Base-by-base conservation (phyloP, 2,797 vertebrate species). In the Tenualosa thibaudeaui region DNA sequence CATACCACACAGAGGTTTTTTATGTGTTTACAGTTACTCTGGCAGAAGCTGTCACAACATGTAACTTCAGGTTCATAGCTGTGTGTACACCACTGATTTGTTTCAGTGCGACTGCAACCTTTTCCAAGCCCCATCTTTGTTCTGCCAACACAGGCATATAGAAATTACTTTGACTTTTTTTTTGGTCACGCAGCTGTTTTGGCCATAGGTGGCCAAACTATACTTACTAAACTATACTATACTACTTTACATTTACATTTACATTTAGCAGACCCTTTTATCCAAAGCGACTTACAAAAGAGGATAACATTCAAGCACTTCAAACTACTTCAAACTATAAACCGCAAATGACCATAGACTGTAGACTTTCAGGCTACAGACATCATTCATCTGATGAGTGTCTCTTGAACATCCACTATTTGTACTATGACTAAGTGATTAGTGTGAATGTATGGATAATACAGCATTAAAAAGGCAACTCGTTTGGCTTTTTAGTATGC, bases 41-140 rank as follows among this genome's bases (percentile, higher is more conserved):
- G 24, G n/a, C 53, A 31, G n/a, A 54, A 81, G 8, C 56, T 40
- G 43, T 43, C 49, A 68, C 60, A 82, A 31, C 46, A 37, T 75
- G 65, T 65, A 68, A 65, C 46, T 60, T 40, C 17, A 58, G n/a
- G 17, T 40, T 6, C 24, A 4, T 68, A 26, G 10, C 65, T 68
- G 10, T 37, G 26, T 68, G 65, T 68, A 68, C 3, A 86, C 90
- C 90, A 88, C 83, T 91, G 31, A 37, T 37, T 71, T 17, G 31
- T 40, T 31, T 71, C 31, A 37, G 31, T 37, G 65, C 3, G 40
- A 15, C 65, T 17, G 65, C 50, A 71, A 71, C 12, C 65, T 71
- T 68, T 71, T 3, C 65, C 26, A 15, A 37, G 12, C 26, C 65
- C 31, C 26, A 71, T 37, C 62, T 31, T 71, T 65, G 62, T 13